Base-by-base conservation (phyloP, 2,888 invertebrate species). In the Pseudolycoriella hygida region DNA sequence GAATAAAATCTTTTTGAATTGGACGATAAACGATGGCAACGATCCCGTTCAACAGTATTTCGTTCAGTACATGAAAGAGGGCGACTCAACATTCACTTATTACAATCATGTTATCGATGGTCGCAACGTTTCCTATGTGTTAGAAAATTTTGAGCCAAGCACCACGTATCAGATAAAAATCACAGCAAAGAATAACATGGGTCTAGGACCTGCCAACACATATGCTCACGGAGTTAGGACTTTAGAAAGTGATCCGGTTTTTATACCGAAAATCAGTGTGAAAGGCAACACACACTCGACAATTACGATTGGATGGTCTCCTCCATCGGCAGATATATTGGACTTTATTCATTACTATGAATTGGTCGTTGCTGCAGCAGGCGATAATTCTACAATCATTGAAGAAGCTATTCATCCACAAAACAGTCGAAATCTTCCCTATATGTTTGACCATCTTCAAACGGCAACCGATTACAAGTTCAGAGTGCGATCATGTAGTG, bases 391-490 rank as follows among this genome's bases (percentile, higher is more conserved):
- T 45, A 68, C 58, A 50, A 57, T 55, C 8, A 64, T 67, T 17
- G 71, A 70, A 48, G 73, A 74, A 54, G 74, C 82, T 0, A 69
- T 76, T 18, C 76, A 81, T 56, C 71, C 74, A 12, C 71, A 74
- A 12, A 77, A 80, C 48, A 70, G 70, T 1, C 67, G 71, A 18
- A 78, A 79, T 53, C 67, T 77, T 46, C 74, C 81, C 1, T 86
- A 84, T 53, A 80, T 87, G 72, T 88, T 89, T 58, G 65, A 64
- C 48, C 20, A 44, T 39, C 41, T 44, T 14, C 73, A 72, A 34
- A 80, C 88, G 0, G 82, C 84, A 14, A 86, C 83, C 25, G 80
- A 76, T 20, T 89, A 89, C 55, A 71, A 75, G 50, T 87, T 89
- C 59, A 76, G 77, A 70, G 77, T 82, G 1, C 70, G 79, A 25